A percentile compares a stretch with the other conserved stretches of the same genome.
Evolutionary conservation across 2,797 vertebrate species (phyloP).

Genomic region (Gymnoscopelus braueri): DNA sequence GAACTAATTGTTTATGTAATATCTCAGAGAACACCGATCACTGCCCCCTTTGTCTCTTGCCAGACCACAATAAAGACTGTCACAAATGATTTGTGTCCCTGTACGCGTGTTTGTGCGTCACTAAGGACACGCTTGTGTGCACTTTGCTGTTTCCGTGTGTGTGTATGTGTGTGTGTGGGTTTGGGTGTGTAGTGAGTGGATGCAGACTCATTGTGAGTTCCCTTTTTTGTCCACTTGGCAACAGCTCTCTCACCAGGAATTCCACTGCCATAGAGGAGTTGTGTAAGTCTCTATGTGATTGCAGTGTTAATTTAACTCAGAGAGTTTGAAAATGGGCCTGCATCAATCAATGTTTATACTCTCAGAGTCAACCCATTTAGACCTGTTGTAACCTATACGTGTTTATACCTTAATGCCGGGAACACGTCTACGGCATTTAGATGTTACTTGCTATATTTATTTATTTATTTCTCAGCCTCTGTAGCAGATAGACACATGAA

Average conservation of each 20-base stretch:
- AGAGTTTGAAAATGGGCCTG: no score
- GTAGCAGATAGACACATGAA: no score
- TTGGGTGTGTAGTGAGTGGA: background rate
- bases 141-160: conserved; percentile 6
- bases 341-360: no score
- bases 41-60: conserved; percentile 51
- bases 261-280: background rate
- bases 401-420: no score
- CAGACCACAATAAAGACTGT: conserved; percentile 41
- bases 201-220: conserved; percentile 20
- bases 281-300: background rate
- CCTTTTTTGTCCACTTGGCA: background rate
- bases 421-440: no score
- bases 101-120: no score
- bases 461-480: no score
- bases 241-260: background rate
- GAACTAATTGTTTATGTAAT: conserved; percentile 48
- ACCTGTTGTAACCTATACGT: no score
- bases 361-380: no score
- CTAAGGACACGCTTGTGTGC: background rate
- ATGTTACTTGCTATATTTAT: no score
- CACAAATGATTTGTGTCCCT: conserved; percentile 33
- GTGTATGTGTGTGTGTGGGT: background rate
- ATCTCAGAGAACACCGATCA: conserved; percentile 38
- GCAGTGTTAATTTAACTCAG: conserved; percentile 8